Evolutionary conservation across 2,113 vertebrate genomes (phyloP), one percentile per base, ranked within the genome.

Genomic region (Alethe diademata): DNA sequence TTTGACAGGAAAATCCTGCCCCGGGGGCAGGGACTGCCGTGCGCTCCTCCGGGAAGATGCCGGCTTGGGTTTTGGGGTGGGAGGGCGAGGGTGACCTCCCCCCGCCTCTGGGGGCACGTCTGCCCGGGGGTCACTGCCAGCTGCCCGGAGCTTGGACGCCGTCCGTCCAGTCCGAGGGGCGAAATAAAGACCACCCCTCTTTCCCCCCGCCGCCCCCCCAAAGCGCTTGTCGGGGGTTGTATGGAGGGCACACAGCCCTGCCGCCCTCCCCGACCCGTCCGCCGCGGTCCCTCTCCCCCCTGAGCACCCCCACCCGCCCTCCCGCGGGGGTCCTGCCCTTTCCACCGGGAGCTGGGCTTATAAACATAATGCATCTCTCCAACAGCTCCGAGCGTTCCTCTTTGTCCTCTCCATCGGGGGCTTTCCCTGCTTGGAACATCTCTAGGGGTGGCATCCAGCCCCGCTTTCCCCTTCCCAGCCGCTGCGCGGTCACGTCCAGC

Each of bases 1-100:
- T 88, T 85, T 85, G 89, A 88, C 89, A 89, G 89, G 93, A 84
- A 92, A 92, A 94, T 89, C 85, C 93, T 94, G 93, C 93, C 93
- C 93, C 83, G 78, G 62, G 88, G 84, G 62, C 73, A 91, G 74
- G 38, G 79, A 80, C 79, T 58, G 92, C 92, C 57, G 61, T 24
- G 79, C 78, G 51, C 57, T 75, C 79, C 78, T 18, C 62, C 50
- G 92, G 78, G 92, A 65, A 38, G 79, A 66, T 85, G 84, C 73
- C 9, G 35, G 56, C n/a, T 58, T 35, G 73, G 76, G 82, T 29
- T 24, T 47, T 75, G 58, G 47, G 71, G 53, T 24, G 69, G 87
- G 57, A 61, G 56, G 71, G 66, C 23, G 42, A 45, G 64, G 70
- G 50, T 58, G 42, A n/a, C 56, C 33, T 43, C 33, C 24, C 19